Percentiles rank a stretch among this genome's conserved stretches.
Evolutionary conservation across 2,797 vertebrate species (phyloP).

Genomic region (Coregonus suidteri): DNA sequence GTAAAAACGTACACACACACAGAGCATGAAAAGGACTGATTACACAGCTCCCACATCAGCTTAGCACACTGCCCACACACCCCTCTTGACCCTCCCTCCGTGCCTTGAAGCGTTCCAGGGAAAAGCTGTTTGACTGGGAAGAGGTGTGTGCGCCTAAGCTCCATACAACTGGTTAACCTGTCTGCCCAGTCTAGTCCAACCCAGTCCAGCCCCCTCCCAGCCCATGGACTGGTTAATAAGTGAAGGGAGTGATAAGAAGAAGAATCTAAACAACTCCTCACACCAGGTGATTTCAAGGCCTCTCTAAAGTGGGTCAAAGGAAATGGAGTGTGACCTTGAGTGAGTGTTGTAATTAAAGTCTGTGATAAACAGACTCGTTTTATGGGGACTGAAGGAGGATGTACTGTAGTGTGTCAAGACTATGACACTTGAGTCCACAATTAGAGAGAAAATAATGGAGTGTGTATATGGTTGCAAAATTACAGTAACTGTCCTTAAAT

Average conservation of each 20-base stretch:
- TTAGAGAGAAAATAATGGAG: no score
- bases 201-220: not conserved
- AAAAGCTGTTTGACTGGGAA: not conserved
- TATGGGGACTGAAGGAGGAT: slow-evolving; percentile 1
- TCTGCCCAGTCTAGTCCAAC: not conserved
- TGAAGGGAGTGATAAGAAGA: not conserved
- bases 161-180: slow-evolving; percentile 41
- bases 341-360: slow-evolving; percentile 13
- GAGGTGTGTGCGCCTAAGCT: not conserved
- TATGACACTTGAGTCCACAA: not conserved
- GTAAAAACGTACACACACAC: not conserved
- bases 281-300: not conserved
- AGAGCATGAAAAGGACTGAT: not conserved
- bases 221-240: not conserved
- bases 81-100: not conserved
- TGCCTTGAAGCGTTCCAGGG: not conserved
- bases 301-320: not conserved
- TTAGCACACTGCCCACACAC: not conserved
- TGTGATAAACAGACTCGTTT: not conserved
- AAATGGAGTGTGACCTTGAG: not conserved
- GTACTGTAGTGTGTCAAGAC: not conserved
- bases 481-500: no score
- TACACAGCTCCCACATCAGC: not conserved
- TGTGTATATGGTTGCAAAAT: no score
- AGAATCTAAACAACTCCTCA: not conserved